Conservation (phyloP, 2,113 vertebrate species). For the Nematolebias whitei region DNA sequence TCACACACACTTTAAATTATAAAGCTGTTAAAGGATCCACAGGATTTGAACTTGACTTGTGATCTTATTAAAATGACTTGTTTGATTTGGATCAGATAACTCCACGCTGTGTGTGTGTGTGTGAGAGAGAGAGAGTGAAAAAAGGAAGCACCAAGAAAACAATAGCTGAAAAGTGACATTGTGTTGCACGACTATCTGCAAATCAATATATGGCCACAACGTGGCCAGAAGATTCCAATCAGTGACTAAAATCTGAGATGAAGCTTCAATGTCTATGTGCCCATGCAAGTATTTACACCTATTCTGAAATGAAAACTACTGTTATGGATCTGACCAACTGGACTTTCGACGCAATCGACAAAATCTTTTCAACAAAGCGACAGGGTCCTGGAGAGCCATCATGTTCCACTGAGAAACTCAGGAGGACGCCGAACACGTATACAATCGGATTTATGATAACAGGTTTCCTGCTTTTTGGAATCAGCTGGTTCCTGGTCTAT, state of each 20-base stretch:
- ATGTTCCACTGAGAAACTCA: too few relatives aligned
- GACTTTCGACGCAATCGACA: too few relatives aligned
- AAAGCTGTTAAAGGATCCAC: constrained; percentile 34
- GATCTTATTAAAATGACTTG: constrained; percentile 46
- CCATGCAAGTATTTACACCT: constrained; percentile 9
- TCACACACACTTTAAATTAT: constrained; percentile 9
- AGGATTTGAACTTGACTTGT: constrained; percentile 34
- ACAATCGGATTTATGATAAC: too few relatives aligned
- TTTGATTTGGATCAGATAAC: constrained; percentile 45
- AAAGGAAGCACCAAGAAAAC: constrained; percentile 32
- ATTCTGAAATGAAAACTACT: too few relatives aligned
- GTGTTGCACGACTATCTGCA: constrained; percentile 34
- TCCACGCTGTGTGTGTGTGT: neutral
- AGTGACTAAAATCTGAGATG: constrained; percentile 4
- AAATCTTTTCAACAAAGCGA: too few relatives aligned
- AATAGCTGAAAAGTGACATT: constrained; percentile 41
- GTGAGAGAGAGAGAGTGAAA: constrained; percentile 3
- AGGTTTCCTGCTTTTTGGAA: too few relatives aligned
- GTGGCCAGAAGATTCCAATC: constrained; percentile 44
- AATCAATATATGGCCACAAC: constrained; percentile 72
- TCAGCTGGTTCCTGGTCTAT: too few relatives aligned
- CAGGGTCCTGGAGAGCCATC: too few relatives aligned
- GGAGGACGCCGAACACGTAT: too few relatives aligned
- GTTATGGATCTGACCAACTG: too few relatives aligned
- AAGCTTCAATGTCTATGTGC: neutral